Evolutionary conservation across 2,113 vertebrate species (phyloP).

Genomic region (Oncorhynchus mykiss): DNA sequence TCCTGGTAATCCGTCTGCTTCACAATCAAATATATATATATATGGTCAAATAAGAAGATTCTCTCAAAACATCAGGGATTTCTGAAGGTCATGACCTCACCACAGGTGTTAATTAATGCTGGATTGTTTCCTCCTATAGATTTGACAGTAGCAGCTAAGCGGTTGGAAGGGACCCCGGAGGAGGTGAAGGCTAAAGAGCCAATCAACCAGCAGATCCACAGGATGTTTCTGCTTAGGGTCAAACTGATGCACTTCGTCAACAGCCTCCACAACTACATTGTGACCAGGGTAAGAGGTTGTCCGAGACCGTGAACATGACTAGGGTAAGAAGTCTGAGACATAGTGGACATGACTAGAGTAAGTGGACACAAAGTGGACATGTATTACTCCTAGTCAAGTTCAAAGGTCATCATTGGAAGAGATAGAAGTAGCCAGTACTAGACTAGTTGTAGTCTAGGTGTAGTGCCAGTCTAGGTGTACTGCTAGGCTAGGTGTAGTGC

Average conservation of each 20-base stretch:
- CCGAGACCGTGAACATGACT: too few species aligned
- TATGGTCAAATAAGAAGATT: background rate
- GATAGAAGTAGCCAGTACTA: too few species aligned
- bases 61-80: background rate
- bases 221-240: slow-evolving; percentile 93
- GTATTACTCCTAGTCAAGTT: too few species aligned
- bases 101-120: background rate
- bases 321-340: too few species aligned
- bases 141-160: slow-evolving; percentile 79
- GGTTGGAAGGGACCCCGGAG: slow-evolving; percentile 56
- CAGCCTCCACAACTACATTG: slow-evolving; percentile 98
- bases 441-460: too few species aligned
- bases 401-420: too few species aligned
- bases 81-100: background rate
- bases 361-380: slow-evolving; percentile 21
- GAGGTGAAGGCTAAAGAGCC: slow-evolving; percentile 66
- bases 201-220: slow-evolving; percentile 86
- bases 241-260: slow-evolving; percentile 99
- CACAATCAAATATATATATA: too few species aligned
- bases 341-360: slow-evolving; percentile 80
- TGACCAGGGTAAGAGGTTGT: slow-evolving; percentile 83
- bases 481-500: too few species aligned
- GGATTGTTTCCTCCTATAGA: slow-evolving; percentile 66
- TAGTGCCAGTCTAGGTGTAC: too few species aligned
- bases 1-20: too few species aligned